These are phyloP conservation scores for Scyliorhinus canicula DNA, from an alignment of 2,797 vertebrate species.

Conservation along the genomic window DNA sequence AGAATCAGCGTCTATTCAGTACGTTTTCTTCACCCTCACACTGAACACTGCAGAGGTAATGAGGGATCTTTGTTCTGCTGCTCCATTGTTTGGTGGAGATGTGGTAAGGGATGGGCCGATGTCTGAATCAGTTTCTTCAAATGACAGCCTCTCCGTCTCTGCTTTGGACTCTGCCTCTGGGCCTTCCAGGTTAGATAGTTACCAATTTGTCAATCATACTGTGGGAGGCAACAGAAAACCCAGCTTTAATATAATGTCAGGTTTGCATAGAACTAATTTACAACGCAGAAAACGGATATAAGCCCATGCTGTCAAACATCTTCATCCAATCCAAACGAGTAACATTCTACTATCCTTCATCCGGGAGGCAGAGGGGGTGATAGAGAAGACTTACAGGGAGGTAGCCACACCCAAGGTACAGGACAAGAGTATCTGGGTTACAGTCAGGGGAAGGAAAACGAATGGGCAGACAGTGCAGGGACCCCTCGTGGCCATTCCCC, in stretches of 20 bases:
- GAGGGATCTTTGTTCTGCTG: background rate
- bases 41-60: too few species aligned
- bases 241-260: conserved; percentile 26
- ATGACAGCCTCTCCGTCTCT: background rate
- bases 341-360: too few species aligned
- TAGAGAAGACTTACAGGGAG: too few species aligned
- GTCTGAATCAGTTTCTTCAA: conserved; percentile 39
- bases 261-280: background rate
- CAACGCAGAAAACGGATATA: background rate
- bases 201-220: conserved; percentile 97
- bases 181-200: conserved; percentile 73
- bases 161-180: conserved; percentile 42
- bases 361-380: too few species aligned
- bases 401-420: too few species aligned
- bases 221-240: conserved; percentile 53
- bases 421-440: too few species aligned
- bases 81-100: background rate
- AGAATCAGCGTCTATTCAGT: background rate
- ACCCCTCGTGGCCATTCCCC: too few species aligned
- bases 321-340: background rate
- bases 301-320: too few species aligned
- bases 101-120: conserved; percentile 37
- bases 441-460: too few species aligned
- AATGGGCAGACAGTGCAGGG: too few species aligned
- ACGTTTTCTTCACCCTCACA: background rate